These are phyloP conservation scores for Triplophysa bombifrons DNA, from an alignment of 2,797 vertebrate species.

Conservation along the genomic window DNA sequence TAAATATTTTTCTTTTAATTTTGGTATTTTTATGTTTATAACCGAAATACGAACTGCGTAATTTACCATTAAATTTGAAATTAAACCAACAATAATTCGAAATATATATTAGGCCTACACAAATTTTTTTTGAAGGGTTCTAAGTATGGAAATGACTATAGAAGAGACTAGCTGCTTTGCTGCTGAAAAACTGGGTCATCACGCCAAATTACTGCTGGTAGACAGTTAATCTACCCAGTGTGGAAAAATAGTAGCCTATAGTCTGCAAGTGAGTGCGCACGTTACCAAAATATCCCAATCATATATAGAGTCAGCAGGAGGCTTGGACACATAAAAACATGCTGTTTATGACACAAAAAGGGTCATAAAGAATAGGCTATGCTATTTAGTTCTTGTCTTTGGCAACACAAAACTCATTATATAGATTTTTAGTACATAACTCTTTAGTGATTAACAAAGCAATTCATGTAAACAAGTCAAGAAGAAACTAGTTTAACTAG, in stretches of 20 bases:
- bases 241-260: background rate
- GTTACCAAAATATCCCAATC: background rate
- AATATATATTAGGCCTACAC: too few relatives aligned
- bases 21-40: too few relatives aligned
- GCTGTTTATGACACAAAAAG: background rate
- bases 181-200: constrained; percentile 35
- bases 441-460: too few relatives aligned
- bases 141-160: background rate
- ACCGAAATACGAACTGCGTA: too few relatives aligned
- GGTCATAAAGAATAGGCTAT: too few relatives aligned
- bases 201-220: constrained; percentile 28
- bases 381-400: too few relatives aligned
- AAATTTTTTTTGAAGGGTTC: background rate
- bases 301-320: background rate
- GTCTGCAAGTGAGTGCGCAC: constrained; percentile 1
- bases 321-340: background rate
- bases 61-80: too few relatives aligned
- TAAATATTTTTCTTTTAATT: constrained; percentile 38
- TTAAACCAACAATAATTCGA: background rate
- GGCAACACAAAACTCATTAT: too few relatives aligned
- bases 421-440: too few relatives aligned
- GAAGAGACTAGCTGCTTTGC: constrained; percentile 22
- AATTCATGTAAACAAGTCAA: too few relatives aligned
- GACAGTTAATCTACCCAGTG: constrained; percentile 28
- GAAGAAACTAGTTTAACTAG: too few relatives aligned